These are phyloP conservation scores for Nomada fabriciana DNA, from an alignment of 2,888 invertebrate species.

Conservation along the genomic window DNA sequence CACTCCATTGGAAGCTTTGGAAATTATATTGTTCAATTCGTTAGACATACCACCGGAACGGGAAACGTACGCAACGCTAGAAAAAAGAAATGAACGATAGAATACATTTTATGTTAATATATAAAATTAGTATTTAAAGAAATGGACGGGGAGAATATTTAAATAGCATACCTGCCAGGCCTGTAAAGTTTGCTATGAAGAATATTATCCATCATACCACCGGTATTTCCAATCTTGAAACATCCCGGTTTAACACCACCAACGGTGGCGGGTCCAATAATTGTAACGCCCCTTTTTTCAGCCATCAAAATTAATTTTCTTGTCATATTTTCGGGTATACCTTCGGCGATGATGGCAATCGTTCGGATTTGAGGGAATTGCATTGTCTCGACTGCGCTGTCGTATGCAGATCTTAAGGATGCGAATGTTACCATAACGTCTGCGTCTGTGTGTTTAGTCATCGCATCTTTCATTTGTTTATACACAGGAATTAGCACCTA, in stretches of 20 bases:
- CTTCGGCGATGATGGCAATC: constrained; percentile 99
- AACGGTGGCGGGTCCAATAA: constrained; percentile 97
- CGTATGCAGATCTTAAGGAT: constrained; percentile 98
- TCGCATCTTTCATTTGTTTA: constrained; percentile 98
- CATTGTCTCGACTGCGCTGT: constrained; percentile 97
- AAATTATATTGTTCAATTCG: constrained; percentile 98
- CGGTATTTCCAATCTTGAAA: constrained; percentile 99
- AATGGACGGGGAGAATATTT: no score
- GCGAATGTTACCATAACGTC: constrained; percentile 99
- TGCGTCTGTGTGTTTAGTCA: constrained; percentile 97
- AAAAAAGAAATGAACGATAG: constrained; percentile 49
- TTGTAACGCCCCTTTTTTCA: constrained; percentile 92
- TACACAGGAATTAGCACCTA: constrained; percentile 90
- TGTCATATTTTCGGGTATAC: constrained; percentile 99
- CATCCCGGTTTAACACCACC: constrained; percentile 99
- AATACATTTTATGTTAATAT: background rate
- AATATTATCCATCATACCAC: constrained; percentile 99
- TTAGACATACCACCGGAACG: constrained; percentile 99
- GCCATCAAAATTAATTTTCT: constrained; percentile 95
- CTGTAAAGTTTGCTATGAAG: constrained; percentile 98
- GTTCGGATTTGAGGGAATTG: constrained; percentile 97
- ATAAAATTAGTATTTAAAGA: no score
- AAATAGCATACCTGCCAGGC: constrained; percentile 89
- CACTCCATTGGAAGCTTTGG: constrained; percentile 98
- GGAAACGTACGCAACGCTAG: constrained; percentile 98